Conservation (phyloP, 2,797 vertebrate species). For the Eulemur albifrons region DNA sequence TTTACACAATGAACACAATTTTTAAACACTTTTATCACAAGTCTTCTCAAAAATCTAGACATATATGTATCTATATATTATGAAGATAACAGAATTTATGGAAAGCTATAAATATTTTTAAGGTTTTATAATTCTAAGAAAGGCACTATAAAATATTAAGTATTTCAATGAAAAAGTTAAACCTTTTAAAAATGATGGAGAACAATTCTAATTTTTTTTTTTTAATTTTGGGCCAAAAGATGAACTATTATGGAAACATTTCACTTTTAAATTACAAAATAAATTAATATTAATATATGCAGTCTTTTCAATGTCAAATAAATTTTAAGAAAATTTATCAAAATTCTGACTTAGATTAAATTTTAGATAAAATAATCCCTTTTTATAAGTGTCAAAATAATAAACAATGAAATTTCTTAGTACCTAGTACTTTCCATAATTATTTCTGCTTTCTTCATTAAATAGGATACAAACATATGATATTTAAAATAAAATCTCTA, state of each 20-base stretch:
- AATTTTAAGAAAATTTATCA: neutral
- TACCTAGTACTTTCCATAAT: conserved; percentile 9
- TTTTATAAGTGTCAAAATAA: conserved; percentile 50
- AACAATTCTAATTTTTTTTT: neutral
- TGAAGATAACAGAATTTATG: conserved; percentile 44
- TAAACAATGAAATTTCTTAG: neutral
- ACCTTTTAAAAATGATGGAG: conserved; percentile 30
- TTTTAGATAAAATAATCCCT: conserved; percentile 10
- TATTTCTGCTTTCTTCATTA: conserved; percentile 61
- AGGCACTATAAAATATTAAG: conserved; percentile 50
- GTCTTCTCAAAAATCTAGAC: conserved; percentile 11
- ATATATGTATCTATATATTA: neutral
- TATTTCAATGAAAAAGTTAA: conserved; percentile 42
- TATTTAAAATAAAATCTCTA: conserved; percentile 66
- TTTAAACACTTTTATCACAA: conserved; percentile 52
- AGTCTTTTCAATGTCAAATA: conserved; percentile 20
- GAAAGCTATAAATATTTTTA: conserved; percentile 41
- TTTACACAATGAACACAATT: conserved; percentile 23
- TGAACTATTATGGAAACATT: neutral
- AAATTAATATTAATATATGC: conserved; percentile 27
- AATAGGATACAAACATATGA: conserved; percentile 41
- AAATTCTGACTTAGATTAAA: conserved; percentile 44
- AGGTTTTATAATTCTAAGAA: conserved; percentile 55
- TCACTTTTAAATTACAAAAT: conserved; percentile 45
- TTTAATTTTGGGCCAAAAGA: neutral